phyloP scores from a whole-genome alignment of 1,140 invertebrate genomes.

The Lepidotrigona ventralis region DNA sequence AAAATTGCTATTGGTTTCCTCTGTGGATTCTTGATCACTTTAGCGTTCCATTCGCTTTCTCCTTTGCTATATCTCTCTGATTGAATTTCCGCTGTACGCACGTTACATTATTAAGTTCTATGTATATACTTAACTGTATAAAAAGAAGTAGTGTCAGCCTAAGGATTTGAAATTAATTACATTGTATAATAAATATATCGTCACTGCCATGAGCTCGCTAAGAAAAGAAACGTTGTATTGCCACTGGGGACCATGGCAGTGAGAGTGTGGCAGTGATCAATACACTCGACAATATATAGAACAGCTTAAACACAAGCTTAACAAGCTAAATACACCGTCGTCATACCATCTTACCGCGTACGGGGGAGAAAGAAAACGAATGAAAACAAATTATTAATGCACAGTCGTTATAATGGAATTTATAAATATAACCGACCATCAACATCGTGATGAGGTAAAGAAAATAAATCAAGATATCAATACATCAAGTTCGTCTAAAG shows the following conservation, averaged over 20 bases:
- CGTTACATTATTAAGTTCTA: conserved; percentile 1
- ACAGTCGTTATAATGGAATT: conserved; percentile 10
- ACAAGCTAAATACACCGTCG: conserved; percentile 17
- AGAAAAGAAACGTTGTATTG: conserved; percentile 38
- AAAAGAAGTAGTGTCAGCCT: conserved; percentile 38
- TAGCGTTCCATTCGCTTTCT: neutral
- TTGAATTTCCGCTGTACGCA: neutral
- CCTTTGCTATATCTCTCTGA: neutral
- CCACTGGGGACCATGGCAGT: conserved; percentile 47
- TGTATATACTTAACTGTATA: conserved; percentile 4
- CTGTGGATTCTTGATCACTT: neutral
- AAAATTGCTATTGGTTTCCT: neutral
- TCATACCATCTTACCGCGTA: neutral
- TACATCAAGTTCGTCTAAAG: neutral
- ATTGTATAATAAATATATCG: conserved; percentile 42
- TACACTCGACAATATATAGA: conserved; percentile 28
- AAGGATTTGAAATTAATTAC: conserved; percentile 32
- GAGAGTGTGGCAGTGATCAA: conserved; percentile 52
- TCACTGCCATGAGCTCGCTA: conserved; percentile 31
- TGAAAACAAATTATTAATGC: conserved; percentile 28
- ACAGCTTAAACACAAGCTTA: conserved; percentile 36
- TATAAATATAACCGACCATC: neutral
- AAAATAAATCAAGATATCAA: neutral
- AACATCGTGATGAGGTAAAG: neutral
- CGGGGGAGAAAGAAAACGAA: neutral